Evolutionary conservation across 2,797 vertebrate genomes (phyloP).

Genomic region (Triplophysa bombifrons): DNA sequence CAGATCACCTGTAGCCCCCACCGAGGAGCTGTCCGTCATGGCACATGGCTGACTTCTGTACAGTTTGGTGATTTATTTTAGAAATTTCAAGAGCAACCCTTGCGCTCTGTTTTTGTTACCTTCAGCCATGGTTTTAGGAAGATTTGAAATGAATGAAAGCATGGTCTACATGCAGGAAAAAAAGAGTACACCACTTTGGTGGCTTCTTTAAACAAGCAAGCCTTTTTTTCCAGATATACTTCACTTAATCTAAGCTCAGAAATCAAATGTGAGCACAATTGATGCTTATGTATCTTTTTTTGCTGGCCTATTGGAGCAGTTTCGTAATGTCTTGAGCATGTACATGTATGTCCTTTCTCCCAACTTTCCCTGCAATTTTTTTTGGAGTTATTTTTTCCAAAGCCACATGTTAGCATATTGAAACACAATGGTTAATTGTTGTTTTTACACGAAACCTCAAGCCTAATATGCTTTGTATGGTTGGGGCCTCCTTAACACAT

Average conservation of each 20-base stretch:
- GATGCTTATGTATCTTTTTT: not conserved
- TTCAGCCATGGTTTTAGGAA: conserved; percentile 12
- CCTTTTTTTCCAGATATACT: not conserved
- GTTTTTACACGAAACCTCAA: no score
- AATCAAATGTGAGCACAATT: not conserved
- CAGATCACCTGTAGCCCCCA: conserved; percentile 27
- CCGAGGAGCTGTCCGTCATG: conserved; percentile 36
- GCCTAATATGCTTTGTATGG: not conserved
- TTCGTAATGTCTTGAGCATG: not conserved
- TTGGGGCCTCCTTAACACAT: not conserved
- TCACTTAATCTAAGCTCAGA: not conserved
- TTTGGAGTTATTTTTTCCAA: not conserved
- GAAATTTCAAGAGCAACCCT: conserved; percentile 13
- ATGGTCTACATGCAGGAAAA: not conserved
- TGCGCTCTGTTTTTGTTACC: conserved; percentile 6
- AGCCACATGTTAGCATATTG: not conserved
- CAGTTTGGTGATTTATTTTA: conserved; percentile 24
- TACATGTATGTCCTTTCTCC: not conserved
- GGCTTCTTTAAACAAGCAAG: not conserved
- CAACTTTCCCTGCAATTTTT: no score
- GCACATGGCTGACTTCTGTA: conserved; percentile 32
- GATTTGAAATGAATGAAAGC: conserved; percentile 11
- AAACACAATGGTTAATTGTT: not conserved
- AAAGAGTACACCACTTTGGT: not conserved
- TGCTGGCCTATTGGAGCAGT: not conserved